Percentiles rank a stretch among this genome's conserved stretches.
These are phyloP conservation scores for Oncorhynchus tshawytscha DNA, from an alignment of 2,113 vertebrate genomes.

Conservation along the genomic window DNA sequence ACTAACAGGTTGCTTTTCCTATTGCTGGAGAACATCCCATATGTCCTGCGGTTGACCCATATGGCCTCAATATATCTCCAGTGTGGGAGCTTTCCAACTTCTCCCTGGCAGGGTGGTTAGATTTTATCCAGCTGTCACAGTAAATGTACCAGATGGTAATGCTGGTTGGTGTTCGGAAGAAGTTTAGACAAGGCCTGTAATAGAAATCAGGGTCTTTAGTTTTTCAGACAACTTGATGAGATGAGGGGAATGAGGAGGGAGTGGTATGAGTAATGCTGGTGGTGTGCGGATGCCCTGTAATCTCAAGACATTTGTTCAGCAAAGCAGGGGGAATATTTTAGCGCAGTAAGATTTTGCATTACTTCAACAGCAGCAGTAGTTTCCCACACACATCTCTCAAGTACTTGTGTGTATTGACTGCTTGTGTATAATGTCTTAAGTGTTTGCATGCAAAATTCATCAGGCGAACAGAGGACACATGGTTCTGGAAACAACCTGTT, in stretches of 20 bases:
- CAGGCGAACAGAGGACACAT: neutral
- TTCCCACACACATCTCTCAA: neutral
- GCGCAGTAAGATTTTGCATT: conserved; percentile 24
- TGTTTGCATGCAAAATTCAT: conserved; percentile 11
- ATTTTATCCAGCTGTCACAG: neutral
- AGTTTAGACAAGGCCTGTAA: neutral
- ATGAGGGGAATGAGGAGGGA: neutral
- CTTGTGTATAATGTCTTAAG: neutral
- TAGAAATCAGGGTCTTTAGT: neutral
- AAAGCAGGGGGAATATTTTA: neutral
- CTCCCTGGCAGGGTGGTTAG: neutral
- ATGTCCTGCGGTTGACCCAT: neutral
- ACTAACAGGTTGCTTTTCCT: neutral
- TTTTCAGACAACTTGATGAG: neutral
- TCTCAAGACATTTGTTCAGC: neutral
- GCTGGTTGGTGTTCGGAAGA: neutral
- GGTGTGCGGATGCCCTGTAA: neutral
- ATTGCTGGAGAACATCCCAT: neutral
- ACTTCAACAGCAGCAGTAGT: conserved; percentile 17
- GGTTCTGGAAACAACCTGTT: neutral
- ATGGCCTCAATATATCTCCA: neutral
- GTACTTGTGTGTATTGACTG: conserved; percentile 20
- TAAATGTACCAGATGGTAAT: neutral
- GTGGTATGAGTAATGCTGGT: neutral
- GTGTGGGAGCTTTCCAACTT: neutral